Base-by-base conservation (phyloP, 30 jellyfish, hydroid and myxozoan species). In the Hydractinia echinata region DNA sequence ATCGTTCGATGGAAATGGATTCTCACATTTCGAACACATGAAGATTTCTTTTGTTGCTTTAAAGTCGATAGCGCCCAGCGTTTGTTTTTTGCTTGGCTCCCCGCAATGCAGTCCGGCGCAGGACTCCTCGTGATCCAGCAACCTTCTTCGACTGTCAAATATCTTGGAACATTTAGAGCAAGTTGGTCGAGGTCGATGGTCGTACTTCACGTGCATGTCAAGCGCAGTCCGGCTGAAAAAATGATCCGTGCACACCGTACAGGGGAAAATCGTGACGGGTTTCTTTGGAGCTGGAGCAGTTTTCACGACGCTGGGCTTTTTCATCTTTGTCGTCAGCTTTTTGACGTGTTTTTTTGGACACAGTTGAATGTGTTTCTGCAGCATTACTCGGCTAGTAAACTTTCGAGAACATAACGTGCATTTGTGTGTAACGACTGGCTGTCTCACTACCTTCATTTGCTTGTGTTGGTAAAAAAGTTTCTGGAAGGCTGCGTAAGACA, bases 181-280 rank as follows among this genome's bases (percentile, higher is more conserved):
- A 13, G 85, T 51, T 20, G 85, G 85, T 4, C 81, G 76, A 19
- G 85, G 77, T 16, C 85, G 85, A 77, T 77, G 85, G 76, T 77
- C 85, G 30, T 49, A 77, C 60, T 77, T 77, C 61, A 77, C 10
- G 53, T 77, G 85, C 15, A 48, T 30, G 10, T 77, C 85, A 7
- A 77, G 52, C 18, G 85, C 76, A 15, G 53, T 10, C 13, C 60
- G 51, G 60, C 74, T 77, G 53, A 77, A 21, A 55, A 77, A 77
- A 13, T 54, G 39, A 48, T 77, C 85, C 1, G 66, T 54, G 53
- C 85, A 77, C 15, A 4, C 60, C 15, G 76, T 21, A 54, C 85
- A 77, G 15, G 76, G 81, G 49, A 5, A 77, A 11, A 60, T 51
- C 9, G 60, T 44, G 13, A 53, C n/a, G 20, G 83, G 66, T 10